These are phyloP conservation scores for Phoenoteleia sp. DNA, from an alignment of 2,888 invertebrate genomes.

Conservation along the genomic window DNA sequence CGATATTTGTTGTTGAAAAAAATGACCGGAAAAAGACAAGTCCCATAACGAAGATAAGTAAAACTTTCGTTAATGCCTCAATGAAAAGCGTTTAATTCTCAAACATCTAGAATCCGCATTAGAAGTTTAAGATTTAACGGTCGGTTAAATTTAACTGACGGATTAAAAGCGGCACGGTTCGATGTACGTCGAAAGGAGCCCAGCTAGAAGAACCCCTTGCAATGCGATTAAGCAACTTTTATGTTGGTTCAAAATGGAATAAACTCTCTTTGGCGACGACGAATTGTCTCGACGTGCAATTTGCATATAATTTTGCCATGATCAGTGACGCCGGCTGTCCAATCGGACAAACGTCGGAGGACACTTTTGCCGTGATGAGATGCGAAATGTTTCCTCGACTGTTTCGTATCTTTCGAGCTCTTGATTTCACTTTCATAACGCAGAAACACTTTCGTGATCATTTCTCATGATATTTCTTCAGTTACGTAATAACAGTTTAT, in stretches of 20 bases:
- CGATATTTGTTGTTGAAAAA: slow-evolving; percentile 8
- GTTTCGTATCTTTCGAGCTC: no score
- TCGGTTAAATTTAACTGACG: slow-evolving; percentile 83
- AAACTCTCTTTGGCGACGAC: slow-evolving; percentile 8
- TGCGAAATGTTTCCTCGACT: no score
- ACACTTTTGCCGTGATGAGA: no score
- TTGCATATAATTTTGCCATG: slow-evolving; percentile 27
- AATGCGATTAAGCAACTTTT: slow-evolving; percentile 82
- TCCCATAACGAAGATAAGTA: slow-evolving; percentile 43
- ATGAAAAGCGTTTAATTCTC: slow-evolving; percentile 56
- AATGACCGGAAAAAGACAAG: slow-evolving; percentile 19
- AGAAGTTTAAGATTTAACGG: slow-evolving; percentile 79
- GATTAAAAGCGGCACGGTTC: slow-evolving; percentile 82
- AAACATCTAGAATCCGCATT: slow-evolving; percentile 59
- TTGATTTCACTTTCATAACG: no score
- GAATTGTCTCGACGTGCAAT: slow-evolving; percentile 23
- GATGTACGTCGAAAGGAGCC: slow-evolving; percentile 74
- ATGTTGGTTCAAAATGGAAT: slow-evolving; percentile 81
- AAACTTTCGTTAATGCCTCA: slow-evolving; percentile 59
- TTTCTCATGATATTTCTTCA: no score
- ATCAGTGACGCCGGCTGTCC: no score
- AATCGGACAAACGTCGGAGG: no score
- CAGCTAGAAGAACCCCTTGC: slow-evolving; percentile 45
- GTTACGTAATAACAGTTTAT: no score
- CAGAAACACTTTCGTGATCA: no score